Conservation (phyloP, 2,888 invertebrate species). For the Cordylochernes scorpioides region DNA sequence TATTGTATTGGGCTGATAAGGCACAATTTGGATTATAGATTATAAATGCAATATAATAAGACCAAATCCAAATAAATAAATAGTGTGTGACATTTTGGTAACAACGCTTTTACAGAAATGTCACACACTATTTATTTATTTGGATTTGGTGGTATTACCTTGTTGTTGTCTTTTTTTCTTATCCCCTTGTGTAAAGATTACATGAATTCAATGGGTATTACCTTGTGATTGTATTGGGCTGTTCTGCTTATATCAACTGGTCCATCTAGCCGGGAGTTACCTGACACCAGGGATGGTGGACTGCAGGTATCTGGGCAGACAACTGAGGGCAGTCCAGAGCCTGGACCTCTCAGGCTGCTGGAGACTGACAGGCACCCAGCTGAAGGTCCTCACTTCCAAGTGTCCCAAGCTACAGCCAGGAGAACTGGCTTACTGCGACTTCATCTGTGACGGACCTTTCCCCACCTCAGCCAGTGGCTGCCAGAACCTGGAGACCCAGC, state of each 20-base stretch:
- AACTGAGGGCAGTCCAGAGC: too few species aligned
- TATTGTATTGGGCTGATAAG: too few species aligned
- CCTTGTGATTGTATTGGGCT: not conserved
- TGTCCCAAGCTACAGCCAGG: constrained; percentile 13
- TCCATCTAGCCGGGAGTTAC: constrained; percentile 4
- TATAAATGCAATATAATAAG: too few species aligned
- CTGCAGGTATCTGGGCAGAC: constrained; percentile 9
- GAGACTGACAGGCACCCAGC: constrained; percentile 12
- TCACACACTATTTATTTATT: too few species aligned
- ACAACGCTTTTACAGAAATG: too few species aligned
- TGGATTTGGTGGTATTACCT: too few species aligned
- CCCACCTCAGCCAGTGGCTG: constrained; percentile 16
- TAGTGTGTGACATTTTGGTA: too few species aligned
- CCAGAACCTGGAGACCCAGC: constrained; percentile 16
- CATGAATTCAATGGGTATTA: too few species aligned
- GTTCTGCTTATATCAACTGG: not conserved
- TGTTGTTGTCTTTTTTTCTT: too few species aligned
- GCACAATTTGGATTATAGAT: too few species aligned
- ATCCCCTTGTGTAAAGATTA: too few species aligned
- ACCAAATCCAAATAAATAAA: too few species aligned
- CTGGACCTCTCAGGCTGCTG: constrained; percentile 17
- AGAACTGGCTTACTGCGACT: constrained; percentile 16
- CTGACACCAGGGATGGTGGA: constrained; percentile 6
- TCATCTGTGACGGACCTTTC: constrained; percentile 16
- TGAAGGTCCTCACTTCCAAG: constrained; percentile 10